Percentiles rank a stretch among this genome's conserved stretches.
Evolutionary conservation across 2,113 vertebrate genomes (phyloP).

Genomic region (Psittacula cyanocephala): DNA sequence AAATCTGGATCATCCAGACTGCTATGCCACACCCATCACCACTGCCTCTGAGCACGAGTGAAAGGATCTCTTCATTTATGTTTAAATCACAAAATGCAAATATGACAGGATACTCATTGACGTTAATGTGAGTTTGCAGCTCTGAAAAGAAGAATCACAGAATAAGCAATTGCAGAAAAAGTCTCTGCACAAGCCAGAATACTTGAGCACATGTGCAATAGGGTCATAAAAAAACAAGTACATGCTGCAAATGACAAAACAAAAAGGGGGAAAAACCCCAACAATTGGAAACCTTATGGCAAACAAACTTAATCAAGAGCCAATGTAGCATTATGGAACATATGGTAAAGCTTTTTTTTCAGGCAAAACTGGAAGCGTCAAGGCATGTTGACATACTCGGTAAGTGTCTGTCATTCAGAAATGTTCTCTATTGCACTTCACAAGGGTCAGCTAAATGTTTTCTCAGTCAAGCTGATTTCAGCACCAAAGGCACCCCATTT

Average conservation of each 20-base stretch:
- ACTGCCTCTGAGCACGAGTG: neutral
- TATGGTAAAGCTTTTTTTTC: neutral
- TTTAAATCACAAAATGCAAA: slow-evolving; percentile 40
- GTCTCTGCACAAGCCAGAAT: neutral
- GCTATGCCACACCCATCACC: neutral
- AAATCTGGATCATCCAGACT: slow-evolving; percentile 10
- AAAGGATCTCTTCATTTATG: neutral
- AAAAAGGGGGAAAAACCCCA: neutral
- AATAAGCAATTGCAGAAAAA: neutral
- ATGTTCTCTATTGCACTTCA: neutral
- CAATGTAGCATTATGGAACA: neutral
- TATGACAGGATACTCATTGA: neutral
- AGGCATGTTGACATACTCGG: neutral
- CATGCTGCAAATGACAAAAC: neutral
- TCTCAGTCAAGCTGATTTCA: neutral
- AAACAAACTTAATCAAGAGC: slow-evolving; percentile 41
- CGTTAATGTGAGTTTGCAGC: neutral
- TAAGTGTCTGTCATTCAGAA: neutral
- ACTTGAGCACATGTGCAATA: neutral
- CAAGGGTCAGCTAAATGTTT: neutral
- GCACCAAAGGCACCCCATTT: neutral
- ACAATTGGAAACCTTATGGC: neutral
- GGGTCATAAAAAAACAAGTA: neutral
- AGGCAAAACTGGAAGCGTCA: neutral
- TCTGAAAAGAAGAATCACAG: slow-evolving; percentile 13